These are phyloP conservation scores for Parauchenoglanis ngamensis DNA, from an alignment of 2,797 vertebrate species.

Conservation along the genomic window DNA sequence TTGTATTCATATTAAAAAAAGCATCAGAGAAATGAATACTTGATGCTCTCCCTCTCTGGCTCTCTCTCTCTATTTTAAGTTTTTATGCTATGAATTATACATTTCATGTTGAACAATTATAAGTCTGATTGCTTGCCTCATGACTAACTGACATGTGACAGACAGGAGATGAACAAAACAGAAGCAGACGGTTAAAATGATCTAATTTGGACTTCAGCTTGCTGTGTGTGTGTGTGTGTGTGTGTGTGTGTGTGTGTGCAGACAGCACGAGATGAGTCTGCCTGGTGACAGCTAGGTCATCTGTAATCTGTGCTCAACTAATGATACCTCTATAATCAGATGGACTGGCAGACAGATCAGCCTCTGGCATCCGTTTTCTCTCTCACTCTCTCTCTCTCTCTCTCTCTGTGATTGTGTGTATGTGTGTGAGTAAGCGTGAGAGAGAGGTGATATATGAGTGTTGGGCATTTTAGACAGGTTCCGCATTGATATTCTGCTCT, in stretches of 20 bases:
- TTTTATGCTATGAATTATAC: not conserved
- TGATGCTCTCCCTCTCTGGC: not conserved
- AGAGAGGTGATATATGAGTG: not conserved
- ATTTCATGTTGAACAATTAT: not conserved
- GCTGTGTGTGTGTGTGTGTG: slow-evolving; percentile 8
- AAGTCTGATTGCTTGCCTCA: not conserved
- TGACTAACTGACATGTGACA: not conserved
- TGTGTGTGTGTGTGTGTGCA: slow-evolving; percentile 7
- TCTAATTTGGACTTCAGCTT: not conserved
- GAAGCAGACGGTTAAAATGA: not conserved
- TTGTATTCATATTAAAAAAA: not conserved
- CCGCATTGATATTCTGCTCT: slow-evolving; percentile 28
- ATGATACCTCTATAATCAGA: not conserved
- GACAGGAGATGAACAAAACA: not conserved
- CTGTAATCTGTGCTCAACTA: not conserved
- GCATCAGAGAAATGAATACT: not conserved
- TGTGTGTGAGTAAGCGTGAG: not conserved
- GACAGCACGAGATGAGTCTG: not conserved
- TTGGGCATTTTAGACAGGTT: not conserved
- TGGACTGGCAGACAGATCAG: not conserved
- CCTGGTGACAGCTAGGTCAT: not conserved
- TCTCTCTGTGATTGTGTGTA: not conserved
- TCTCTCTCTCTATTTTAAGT: not conserved
- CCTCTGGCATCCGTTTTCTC: not conserved
- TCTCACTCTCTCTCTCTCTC: not conserved